Conservation (phyloP, 2,113 vertebrate species). For the Laticauda colubrina region DNA sequence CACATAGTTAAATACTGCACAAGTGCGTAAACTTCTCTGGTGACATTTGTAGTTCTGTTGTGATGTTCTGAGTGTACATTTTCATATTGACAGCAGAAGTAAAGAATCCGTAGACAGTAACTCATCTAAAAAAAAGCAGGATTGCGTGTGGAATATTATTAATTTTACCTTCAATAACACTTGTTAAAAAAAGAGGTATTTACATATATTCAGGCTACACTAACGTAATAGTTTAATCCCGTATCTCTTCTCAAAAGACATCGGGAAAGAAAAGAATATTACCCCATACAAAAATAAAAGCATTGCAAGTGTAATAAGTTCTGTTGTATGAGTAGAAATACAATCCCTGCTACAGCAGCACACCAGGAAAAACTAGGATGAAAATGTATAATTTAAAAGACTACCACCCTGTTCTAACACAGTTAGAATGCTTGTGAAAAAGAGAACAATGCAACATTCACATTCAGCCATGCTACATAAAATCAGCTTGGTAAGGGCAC, state of each 20-base stretch:
- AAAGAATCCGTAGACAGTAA: background rate
- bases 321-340: constrained; percentile 56
- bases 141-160: background rate
- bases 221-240: constrained; percentile 20
- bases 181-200: constrained; percentile 30
- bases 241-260: constrained; percentile 38
- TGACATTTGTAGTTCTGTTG: constrained; percentile 9
- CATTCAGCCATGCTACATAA: constrained; percentile 34
- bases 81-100: constrained; percentile 10
- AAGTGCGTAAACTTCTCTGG: constrained; percentile 43
- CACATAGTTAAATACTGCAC: constrained; percentile 34
- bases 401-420: constrained; percentile 48
- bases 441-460: constrained; percentile 53
- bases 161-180: constrained; percentile 28
- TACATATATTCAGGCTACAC: constrained; percentile 28
- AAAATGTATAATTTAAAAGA: constrained; percentile 49
- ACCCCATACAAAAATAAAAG: constrained; percentile 51
- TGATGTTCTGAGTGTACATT: background rate
- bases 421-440: constrained; percentile 38
- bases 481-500: constrained; percentile 61
- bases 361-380: constrained; percentile 14
- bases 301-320: constrained; percentile 51
- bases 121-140: constrained; percentile 18
- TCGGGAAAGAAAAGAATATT: constrained; percentile 1
- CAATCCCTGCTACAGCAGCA: constrained; percentile 55